A percentile compares a stretch with the other conserved stretches of the same genome.
Evolutionary conservation across 2,888 invertebrate species (phyloP).

Genomic region (Ochropleura plecta): DNA sequence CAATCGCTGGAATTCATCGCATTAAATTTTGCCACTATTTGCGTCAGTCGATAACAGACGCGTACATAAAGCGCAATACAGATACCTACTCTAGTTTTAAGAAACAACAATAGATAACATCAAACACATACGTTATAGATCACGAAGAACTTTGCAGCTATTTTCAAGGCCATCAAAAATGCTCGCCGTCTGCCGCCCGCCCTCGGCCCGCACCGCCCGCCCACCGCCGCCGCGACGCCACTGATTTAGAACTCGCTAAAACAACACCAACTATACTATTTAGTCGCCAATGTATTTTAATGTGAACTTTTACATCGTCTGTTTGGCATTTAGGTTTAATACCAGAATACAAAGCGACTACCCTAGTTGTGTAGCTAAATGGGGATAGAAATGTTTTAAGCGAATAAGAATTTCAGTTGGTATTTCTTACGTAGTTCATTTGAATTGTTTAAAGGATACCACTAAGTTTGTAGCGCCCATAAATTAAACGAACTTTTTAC

Average conservation of each 20-base stretch:
- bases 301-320: constrained; percentile 60
- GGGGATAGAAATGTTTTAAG: constrained; percentile 37
- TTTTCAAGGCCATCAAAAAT: constrained; percentile 68
- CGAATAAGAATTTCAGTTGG: constrained; percentile 34
- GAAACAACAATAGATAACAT: constrained; percentile 28
- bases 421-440: constrained; percentile 36
- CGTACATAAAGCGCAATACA: constrained; percentile 37
- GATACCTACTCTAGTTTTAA: constrained; percentile 30
- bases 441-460: constrained; percentile 31
- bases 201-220: constrained; percentile 65
- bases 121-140: constrained; percentile 40
- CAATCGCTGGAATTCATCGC: constrained; percentile 26
- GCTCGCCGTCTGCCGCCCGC: constrained; percentile 50
- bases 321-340: constrained; percentile 63
- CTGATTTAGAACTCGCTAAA: constrained; percentile 75
- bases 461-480: constrained; percentile 34
- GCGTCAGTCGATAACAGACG: constrained; percentile 40
- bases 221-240: constrained; percentile 62
- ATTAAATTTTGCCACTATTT: not conserved
- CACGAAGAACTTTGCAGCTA: constrained; percentile 63
- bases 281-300: constrained; percentile 58
- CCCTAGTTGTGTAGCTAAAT: constrained; percentile 31
- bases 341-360: constrained; percentile 46
- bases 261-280: constrained; percentile 70
- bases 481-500: constrained; percentile 41